A percentile compares a stretch with the other conserved stretches of the same genome.
Evolutionary conservation across 2,888 invertebrate genomes (phyloP).

Genomic region (Zhuqinia jingwanae): DNA sequence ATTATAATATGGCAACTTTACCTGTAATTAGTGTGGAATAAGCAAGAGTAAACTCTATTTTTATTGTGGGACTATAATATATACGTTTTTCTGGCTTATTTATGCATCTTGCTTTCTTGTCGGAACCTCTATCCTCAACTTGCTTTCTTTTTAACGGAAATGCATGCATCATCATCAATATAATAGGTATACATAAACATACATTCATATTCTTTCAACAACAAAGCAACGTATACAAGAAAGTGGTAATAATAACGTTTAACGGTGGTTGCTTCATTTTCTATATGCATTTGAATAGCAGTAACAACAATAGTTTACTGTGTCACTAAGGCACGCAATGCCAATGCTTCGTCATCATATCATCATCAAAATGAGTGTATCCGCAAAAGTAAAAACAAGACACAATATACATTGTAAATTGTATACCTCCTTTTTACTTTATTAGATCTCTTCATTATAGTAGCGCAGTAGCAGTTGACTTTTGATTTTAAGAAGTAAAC

Average conservation of each 20-base stretch:
- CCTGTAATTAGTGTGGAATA: no score
- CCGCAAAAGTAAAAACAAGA: not conserved
- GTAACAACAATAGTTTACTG: not conserved
- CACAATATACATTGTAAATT: not conserved
- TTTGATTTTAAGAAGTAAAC: no score
- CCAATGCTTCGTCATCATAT: not conserved
- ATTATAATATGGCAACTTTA: no score
- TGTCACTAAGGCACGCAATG: not conserved
- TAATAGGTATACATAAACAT: not conserved
- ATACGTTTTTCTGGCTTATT: not conserved
- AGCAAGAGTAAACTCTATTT: no score
- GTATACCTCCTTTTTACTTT: not conserved
- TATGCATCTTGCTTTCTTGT: not conserved
- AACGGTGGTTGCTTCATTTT: no score
- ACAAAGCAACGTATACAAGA: not conserved
- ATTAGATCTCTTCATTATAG: not conserved
- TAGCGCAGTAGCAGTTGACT: not conserved
- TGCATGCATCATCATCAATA: not conserved
- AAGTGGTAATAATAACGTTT: not conserved
- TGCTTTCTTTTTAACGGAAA: slow-evolving; percentile 45
- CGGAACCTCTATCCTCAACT: not conserved
- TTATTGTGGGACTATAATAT: no score
- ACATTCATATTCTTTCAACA: not conserved
- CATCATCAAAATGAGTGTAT: not conserved
- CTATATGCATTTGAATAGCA: no score